A percentile compares a stretch with the other conserved stretches of the same genome.
Evolutionary conservation across 2,113 vertebrate genomes (phyloP).

Genomic region (Rattus rattus): DNA sequence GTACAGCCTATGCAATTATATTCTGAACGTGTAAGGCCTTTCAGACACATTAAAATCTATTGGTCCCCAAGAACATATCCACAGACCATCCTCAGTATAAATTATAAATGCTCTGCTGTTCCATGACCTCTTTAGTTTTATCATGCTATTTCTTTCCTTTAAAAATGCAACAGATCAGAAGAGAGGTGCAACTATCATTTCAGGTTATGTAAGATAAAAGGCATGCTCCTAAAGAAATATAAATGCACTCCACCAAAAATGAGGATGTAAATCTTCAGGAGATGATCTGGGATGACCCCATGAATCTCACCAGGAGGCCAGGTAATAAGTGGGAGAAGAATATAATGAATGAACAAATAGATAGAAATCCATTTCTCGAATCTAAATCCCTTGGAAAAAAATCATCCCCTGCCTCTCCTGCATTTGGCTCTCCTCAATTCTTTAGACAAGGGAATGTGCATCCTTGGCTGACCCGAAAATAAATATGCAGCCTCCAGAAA

Average conservation of each 20-base stretch:
- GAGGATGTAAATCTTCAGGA: conserved; percentile 35
- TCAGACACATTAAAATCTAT: conserved; percentile 63
- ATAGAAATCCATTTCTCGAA: conserved; percentile 26
- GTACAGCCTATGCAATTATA: conserved; percentile 35
- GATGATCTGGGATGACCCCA: background rate
- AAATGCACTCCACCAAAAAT: conserved; percentile 44
- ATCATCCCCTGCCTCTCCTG: background rate
- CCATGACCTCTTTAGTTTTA: conserved; percentile 61
- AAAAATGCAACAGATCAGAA: conserved; percentile 73
- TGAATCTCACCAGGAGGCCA: conserved; percentile 65
- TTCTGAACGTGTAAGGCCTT: conserved; percentile 67
- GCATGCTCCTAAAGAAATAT: conserved; percentile 54
- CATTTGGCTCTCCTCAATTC: background rate
- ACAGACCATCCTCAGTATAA: conserved; percentile 15
- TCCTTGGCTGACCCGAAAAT: background rate
- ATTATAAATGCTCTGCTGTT: conserved; percentile 71
- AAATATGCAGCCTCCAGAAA: conserved; percentile 9
- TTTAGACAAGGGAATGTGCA: background rate
- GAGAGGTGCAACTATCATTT: conserved; percentile 50
- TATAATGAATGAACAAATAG: conserved; percentile 67
- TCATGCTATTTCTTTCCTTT: conserved; percentile 65
- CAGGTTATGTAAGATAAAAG: conserved; percentile 65
- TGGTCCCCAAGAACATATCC: conserved; percentile 22
- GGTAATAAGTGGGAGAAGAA: conserved; percentile 46
- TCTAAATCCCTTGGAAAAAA: conserved; percentile 31